Evolutionary conservation across 2,797 vertebrate species (phyloP).

Genomic region (Buceros bicornis): DNA sequence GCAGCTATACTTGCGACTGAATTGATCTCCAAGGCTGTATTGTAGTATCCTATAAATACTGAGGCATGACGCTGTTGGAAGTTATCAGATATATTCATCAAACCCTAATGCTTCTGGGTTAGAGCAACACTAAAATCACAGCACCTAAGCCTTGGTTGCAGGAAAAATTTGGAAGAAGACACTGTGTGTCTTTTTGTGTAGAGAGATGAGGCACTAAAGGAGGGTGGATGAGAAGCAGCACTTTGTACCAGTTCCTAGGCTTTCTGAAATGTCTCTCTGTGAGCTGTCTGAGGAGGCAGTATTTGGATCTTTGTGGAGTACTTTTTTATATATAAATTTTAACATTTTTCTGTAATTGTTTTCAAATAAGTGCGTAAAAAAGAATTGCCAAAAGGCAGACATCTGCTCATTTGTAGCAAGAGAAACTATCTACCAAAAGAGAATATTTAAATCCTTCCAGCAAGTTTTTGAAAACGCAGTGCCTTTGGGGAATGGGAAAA

Average conservation of each 20-base stretch:
- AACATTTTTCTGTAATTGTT: constrained; percentile 63
- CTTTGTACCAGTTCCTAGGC: neutral
- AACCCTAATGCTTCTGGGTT: neutral
- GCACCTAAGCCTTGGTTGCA: neutral
- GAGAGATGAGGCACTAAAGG: neutral
- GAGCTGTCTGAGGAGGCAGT: neutral
- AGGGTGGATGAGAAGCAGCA: neutral
- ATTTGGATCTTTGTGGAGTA: neutral
- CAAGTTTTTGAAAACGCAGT: constrained; percentile 4
- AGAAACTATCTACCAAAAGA: constrained; percentile 7
- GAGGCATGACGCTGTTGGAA: neutral
- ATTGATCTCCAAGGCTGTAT: neutral
- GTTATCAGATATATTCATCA: neutral
- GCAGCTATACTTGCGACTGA: neutral
- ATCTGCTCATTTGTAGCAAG: constrained; percentile 50
- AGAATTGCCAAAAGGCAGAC: constrained; percentile 59
- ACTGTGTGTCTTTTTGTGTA: neutral
- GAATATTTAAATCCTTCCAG: constrained; percentile 49
- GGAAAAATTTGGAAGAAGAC: neutral
- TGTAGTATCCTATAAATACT: neutral
- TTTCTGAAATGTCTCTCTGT: neutral
- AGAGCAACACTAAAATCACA: neutral
- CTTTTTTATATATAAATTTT: neutral
- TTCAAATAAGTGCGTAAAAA: constrained; percentile 50
- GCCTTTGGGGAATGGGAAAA: constrained; percentile 26